A percentile compares a stretch with the other conserved stretches of the same genome.
Evolutionary conservation across 2,797 vertebrate genomes (phyloP).

Genomic region (Psittacula echo): DNA sequence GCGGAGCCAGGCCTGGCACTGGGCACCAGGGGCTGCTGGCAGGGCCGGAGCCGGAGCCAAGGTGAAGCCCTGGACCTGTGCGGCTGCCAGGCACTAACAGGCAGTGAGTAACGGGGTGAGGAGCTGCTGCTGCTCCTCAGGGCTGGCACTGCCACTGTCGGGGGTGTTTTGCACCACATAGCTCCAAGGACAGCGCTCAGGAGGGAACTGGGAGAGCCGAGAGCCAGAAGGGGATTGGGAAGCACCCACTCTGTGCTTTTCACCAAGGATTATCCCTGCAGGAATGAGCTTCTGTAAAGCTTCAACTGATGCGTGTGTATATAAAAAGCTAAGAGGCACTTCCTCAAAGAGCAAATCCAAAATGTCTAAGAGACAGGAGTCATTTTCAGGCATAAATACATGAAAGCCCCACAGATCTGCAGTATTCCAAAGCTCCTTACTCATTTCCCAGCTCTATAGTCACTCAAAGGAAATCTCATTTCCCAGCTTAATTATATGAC

Average conservation of each 20-base stretch:
- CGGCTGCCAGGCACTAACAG: neutral
- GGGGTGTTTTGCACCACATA: fast-evolving
- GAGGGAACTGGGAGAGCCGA: fast-evolving
- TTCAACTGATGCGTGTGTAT: neutral
- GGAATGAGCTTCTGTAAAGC: neutral
- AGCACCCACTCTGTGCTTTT: neutral
- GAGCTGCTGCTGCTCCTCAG: neutral
- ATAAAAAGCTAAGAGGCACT: neutral
- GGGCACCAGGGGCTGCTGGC: neutral
- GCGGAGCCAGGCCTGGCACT: constrained; percentile 35
- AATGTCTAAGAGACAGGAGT: constrained; percentile 21
- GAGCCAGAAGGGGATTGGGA: neutral
- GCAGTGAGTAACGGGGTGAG: neutral
- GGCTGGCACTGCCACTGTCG: fast-evolving
- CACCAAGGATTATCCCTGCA: neutral
- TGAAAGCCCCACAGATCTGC: neutral
- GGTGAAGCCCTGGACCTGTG: neutral
- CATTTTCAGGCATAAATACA: neutral
- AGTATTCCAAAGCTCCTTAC: neutral
- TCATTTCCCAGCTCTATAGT: neutral
- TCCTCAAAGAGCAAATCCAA: neutral
- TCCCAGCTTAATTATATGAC: neutral
- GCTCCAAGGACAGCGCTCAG: fast-evolving
- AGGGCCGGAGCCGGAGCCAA: neutral
- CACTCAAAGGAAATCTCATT: neutral